Base-by-base conservation (phyloP, 2,888 invertebrate genomes). In the Tetheella fluctuosa region DNA sequence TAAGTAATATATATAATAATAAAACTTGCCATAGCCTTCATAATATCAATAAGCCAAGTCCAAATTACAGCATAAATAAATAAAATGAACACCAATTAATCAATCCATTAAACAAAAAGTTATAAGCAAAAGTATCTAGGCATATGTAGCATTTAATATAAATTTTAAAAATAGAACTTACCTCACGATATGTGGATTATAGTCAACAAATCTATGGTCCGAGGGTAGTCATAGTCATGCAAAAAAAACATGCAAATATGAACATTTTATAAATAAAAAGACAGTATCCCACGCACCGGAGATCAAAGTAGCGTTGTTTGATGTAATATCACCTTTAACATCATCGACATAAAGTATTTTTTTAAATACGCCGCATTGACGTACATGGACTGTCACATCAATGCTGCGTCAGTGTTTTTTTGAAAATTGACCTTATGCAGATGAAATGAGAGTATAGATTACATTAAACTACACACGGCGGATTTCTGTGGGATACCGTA, bases 171-270 rank as follows among this genome's bases (percentile, higher is more conserved):
- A 37, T 55, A 54, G 60, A 64, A 85, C 92, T 92, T 73, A 93
- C 93, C 93, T 91, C 73, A 84, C 77, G 37, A 77, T 68, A 79
- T 86, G 89, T 63, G 92, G 89, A 84, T 91, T 90, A 91, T 86
- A 92, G 85, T 93, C 93, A 87, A 90, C 83, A 90, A 92, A 92
- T 86, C 93, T 93, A 92, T 85, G 77, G 79, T 87, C 90, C 91
- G 74, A 80, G 73, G 77, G 81, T 81, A 86, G 89, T 81, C 93
- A 93, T 81, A 86, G 89, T 81, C 93, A 93, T 93, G 93, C 93
- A 92, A 92, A 86, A 90, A 83, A 90, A 91, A 92, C 91, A 93
- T 93, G 93, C 93, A 87, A 84, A 81, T 81, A 74, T 74, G 68
- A 73, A 48, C 17, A 42, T 42, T 42, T 42, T 42, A 7, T 34